phyloP scores from a whole-genome alignment of 2,888 invertebrate species.

The Sepioteuthis lessoniana region DNA sequence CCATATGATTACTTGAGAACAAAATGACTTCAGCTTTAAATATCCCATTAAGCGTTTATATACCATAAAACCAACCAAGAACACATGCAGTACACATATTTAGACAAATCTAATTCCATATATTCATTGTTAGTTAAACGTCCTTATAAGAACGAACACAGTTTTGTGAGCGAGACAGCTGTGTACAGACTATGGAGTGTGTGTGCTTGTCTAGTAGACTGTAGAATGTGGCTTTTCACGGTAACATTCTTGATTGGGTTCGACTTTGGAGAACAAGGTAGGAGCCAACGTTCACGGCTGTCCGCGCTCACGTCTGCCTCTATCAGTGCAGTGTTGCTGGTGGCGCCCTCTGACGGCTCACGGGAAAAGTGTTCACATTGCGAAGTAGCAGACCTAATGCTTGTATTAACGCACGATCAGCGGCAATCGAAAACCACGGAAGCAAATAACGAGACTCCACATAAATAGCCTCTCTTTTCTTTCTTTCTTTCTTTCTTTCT shows the following conservation, averaged over 20 bases:
- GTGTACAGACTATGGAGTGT: not conserved
- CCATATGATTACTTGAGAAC: too few species aligned
- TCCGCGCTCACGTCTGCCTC: slow-evolving; percentile 2
- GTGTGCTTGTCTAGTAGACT: not conserved
- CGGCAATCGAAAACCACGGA: not conserved
- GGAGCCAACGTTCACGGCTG: slow-evolving; percentile 1
- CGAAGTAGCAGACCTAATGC: slow-evolving; percentile 17
- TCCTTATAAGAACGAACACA: not conserved
- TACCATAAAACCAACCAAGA: too few species aligned
- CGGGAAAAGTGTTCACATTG: not conserved
- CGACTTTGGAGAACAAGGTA: slow-evolving; percentile 16
- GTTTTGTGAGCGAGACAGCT: not conserved
- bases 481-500: not conserved
- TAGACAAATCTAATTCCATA: not conserved
- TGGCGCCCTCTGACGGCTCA: slow-evolving; percentile 4
- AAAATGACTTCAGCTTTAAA: too few species aligned
- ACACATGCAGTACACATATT: not conserved
- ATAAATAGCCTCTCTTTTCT: not conserved
- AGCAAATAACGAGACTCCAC: slow-evolving; percentile 33
- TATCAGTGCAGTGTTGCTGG: not conserved
- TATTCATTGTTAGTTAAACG: not conserved
- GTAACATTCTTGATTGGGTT: slow-evolving; percentile 20
- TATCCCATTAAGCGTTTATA: too few species aligned
- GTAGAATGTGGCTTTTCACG: slow-evolving; percentile 21
- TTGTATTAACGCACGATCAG: slow-evolving; percentile 17